A percentile compares a stretch with the other conserved stretches of the same genome.
Conservation (phyloP, 2,797 vertebrate species). For the Lophius americanus region DNA sequence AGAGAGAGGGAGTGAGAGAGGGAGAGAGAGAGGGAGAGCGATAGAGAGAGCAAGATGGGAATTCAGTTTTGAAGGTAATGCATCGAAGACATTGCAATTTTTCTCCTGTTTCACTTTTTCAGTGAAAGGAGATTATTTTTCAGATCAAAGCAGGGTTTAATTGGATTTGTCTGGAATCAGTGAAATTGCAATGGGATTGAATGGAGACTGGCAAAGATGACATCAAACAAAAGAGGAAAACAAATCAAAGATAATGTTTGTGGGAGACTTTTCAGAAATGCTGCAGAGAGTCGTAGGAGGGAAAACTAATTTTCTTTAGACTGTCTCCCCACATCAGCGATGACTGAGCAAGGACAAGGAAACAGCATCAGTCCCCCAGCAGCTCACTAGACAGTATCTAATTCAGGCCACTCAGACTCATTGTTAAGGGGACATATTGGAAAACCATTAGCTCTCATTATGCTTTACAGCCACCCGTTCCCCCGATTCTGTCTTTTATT, state of each 20-base stretch:
- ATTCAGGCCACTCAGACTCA: slow-evolving; percentile 65
- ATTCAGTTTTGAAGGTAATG: slow-evolving; percentile 1
- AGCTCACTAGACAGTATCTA: slow-evolving; percentile 11
- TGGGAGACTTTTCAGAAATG: slow-evolving; percentile 13
- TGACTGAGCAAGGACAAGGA: not conserved
- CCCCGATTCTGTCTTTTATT: slow-evolving; percentile 68
- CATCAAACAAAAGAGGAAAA: slow-evolving; percentile 46
- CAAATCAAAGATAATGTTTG: slow-evolving; percentile 38
- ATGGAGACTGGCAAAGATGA: slow-evolving; percentile 3
- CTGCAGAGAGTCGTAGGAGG: slow-evolving; percentile 5
- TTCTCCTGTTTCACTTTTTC: slow-evolving; percentile 19
- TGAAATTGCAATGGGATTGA: slow-evolving; percentile 24
- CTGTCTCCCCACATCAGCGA: not conserved
- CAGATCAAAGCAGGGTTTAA: slow-evolving; percentile 18
- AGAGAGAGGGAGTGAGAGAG: no score
- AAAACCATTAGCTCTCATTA: slow-evolving; percentile 81
- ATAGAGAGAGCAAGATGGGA: no score
- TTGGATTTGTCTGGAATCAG: slow-evolving; percentile 20
- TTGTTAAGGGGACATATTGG: slow-evolving; percentile 76
- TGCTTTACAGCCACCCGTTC: slow-evolving; percentile 71
- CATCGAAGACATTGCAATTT: slow-evolving; percentile 7
- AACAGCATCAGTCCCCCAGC: slow-evolving; percentile 15
- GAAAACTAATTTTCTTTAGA: not conserved
- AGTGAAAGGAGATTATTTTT: slow-evolving; percentile 28
- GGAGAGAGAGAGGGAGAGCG: no score